phyloP scores from a whole-genome alignment of 2,888 invertebrate genomes.

The Dolomedes plantarius region DNA sequence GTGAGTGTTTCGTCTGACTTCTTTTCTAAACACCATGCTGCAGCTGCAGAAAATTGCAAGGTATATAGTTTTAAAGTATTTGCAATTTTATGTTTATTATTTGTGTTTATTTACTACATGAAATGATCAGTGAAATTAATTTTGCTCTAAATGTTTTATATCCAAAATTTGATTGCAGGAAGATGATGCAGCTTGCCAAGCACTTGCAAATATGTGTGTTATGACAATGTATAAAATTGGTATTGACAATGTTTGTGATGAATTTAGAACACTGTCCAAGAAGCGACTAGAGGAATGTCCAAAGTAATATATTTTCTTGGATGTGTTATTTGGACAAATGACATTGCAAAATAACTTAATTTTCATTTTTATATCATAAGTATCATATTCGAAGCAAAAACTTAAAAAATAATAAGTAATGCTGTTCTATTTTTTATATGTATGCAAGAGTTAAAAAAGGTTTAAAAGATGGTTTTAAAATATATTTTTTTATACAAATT shows the following conservation, averaged over 20 bases:
- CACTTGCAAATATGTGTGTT: slow-evolving; percentile 83
- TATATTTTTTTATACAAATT: no score
- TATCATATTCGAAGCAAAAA: no score
- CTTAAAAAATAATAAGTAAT: no score
- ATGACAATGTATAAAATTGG: slow-evolving; percentile 78
- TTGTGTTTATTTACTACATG: background rate
- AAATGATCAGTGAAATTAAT: background rate
- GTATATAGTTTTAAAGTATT: background rate
- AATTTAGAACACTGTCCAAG: slow-evolving; percentile 44
- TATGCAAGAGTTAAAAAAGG: no score
- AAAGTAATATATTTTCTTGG: no score
- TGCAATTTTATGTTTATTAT: background rate
- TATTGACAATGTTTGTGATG: slow-evolving; percentile 71
- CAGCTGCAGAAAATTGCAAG: slow-evolving; percentile 55
- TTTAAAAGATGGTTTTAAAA: no score
- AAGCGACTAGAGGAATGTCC: slow-evolving; percentile 73
- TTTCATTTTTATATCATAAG: no score
- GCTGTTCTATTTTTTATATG: no score
- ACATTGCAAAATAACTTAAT: no score
- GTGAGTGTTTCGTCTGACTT: slow-evolving; percentile 48
- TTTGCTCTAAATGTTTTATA: background rate
- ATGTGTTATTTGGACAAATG: no score
- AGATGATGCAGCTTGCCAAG: slow-evolving; percentile 81
- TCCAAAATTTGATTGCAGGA: slow-evolving; percentile 40
- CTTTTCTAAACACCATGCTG: slow-evolving; percentile 51